Percentiles rank a stretch among this genome's conserved stretches.
Evolutionary conservation across 2,888 invertebrate genomes (phyloP).

Genomic region (Spodoptera littoralis): DNA sequence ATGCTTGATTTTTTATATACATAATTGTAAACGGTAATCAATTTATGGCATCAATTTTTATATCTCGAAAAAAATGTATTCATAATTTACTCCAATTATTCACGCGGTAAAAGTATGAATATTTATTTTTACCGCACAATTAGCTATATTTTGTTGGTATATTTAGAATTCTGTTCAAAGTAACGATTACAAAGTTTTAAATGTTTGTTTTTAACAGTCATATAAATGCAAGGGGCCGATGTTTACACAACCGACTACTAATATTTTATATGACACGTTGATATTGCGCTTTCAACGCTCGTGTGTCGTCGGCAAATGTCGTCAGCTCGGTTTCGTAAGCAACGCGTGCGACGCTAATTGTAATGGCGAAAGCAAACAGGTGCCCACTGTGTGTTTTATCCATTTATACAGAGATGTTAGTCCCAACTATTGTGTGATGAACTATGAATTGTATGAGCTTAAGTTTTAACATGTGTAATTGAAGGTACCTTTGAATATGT

Average conservation of each 20-base stretch:
- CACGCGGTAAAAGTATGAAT: too few relatives aligned
- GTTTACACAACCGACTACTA: constrained; percentile 48
- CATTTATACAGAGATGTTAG: constrained; percentile 52
- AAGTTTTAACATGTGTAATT: constrained; percentile 9
- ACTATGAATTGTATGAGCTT: constrained; percentile 13
- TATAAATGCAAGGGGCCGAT: constrained; percentile 14
- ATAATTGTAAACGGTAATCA: too few relatives aligned
- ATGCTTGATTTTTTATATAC: too few relatives aligned
- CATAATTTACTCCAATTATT: too few relatives aligned
- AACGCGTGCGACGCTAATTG: constrained; percentile 64
- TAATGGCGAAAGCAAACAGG: constrained; percentile 73
- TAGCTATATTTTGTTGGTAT: too few relatives aligned
- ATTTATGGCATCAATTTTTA: too few relatives aligned
- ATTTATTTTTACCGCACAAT: too few relatives aligned
- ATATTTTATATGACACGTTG: constrained; percentile 53
- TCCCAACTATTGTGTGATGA: constrained; percentile 16
- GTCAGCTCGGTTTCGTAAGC: constrained; percentile 65
- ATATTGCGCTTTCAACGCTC: constrained; percentile 51
- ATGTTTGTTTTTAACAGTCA: constrained; percentile 12
- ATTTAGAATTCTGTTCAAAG: too few relatives aligned
- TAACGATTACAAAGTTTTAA: too few relatives aligned
- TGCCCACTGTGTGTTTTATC: constrained; percentile 63
- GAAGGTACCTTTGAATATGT: not conserved
- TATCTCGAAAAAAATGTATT: too few relatives aligned
- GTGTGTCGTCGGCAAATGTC: constrained; percentile 53